Evolutionary conservation across 1,140 invertebrate species (phyloP).

Genomic region (Philaenus spumarius): DNA sequence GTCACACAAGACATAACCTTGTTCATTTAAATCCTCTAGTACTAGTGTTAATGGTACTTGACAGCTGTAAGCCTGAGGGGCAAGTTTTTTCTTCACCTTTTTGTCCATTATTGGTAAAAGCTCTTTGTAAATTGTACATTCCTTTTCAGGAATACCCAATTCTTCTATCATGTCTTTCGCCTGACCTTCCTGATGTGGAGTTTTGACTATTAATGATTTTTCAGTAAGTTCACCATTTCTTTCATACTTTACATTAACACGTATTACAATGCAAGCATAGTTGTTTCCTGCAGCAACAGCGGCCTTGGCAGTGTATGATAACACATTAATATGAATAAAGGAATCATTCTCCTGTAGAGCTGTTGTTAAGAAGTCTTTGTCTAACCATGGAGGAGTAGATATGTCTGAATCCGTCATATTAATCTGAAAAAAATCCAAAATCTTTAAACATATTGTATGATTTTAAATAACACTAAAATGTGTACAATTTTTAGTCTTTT

Average conservation of each 20-base stretch:
- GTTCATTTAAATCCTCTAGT: slow-evolving; percentile 13
- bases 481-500: too few species aligned
- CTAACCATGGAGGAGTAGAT: too few species aligned
- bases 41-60: slow-evolving; percentile 2
- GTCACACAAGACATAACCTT: slow-evolving; percentile 11
- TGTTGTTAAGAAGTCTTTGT: too few species aligned
- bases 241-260: slow-evolving; percentile 36
- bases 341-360: neutral
- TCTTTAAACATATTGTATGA: too few species aligned
- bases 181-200: slow-evolving; percentile 36
- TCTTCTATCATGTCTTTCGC: slow-evolving; percentile 37
- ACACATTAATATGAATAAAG: neutral
- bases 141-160: slow-evolving; percentile 39
- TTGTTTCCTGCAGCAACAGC: slow-evolving; percentile 44
- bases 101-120: slow-evolving; percentile 39
- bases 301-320: neutral
- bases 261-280: slow-evolving; percentile 50
- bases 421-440: too few species aligned
- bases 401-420: too few species aligned
- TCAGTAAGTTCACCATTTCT: slow-evolving; percentile 22
- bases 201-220: slow-evolving; percentile 41
- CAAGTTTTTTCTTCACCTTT: slow-evolving; percentile 37
- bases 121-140: slow-evolving; percentile 30
- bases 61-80: slow-evolving; percentile 35
- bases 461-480: too few species aligned